Evolutionary conservation across 2,797 vertebrate genomes (phyloP).

Genomic region (Lepidocolaptes lacrymiger): DNA sequence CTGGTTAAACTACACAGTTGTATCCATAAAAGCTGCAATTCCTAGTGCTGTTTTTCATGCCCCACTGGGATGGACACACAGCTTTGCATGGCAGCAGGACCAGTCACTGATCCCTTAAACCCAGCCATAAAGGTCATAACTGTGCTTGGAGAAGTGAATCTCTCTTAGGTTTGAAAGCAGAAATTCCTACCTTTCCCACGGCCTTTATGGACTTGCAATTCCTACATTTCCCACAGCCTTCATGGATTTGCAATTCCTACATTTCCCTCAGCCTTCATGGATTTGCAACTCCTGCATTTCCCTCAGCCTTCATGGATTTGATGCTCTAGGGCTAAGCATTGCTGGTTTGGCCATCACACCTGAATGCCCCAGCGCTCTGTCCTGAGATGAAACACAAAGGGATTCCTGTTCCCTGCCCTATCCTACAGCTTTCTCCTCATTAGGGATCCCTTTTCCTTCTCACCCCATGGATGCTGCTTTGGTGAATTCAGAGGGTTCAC

Average conservation of each 20-base stretch:
- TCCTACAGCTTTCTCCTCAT: neutral
- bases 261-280: no score
- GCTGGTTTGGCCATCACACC: neutral
- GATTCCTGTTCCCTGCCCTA: neutral
- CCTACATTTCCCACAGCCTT: neutral
- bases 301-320: neutral
- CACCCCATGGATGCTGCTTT: neutral
- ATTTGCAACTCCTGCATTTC: neutral
- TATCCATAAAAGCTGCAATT: neutral
- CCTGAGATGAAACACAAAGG: neutral
- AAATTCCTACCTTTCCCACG: neutral
- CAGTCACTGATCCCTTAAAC: neutral
- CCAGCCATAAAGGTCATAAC: neutral
- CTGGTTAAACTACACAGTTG: neutral
- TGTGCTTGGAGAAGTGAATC: neutral
- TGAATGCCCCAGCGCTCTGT: neutral
- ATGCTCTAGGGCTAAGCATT: neutral
- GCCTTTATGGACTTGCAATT: neutral
- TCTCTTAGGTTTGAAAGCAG: neutral
- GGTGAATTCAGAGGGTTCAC: neutral
- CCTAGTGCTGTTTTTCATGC: neutral
- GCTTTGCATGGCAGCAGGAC: neutral
- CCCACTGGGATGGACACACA: fast-evolving
- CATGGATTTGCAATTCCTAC: no score
- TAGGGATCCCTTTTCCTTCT: neutral